These are phyloP conservation scores for Eugnorisma glareosa DNA, from an alignment of 2,888 invertebrate genomes.

Conservation along the genomic window DNA sequence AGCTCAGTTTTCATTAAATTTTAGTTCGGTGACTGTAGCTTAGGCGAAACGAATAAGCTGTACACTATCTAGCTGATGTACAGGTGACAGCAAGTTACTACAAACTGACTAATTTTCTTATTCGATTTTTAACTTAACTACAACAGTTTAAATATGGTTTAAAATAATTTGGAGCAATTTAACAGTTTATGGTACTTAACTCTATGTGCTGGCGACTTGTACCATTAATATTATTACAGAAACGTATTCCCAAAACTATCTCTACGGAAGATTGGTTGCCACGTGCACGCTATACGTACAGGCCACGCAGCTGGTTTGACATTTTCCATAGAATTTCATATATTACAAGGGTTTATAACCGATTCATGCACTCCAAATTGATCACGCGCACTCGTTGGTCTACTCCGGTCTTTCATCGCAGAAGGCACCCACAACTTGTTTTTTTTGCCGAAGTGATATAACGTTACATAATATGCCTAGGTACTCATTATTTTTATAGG, in stretches of 20 bases:
- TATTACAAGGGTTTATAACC: background rate
- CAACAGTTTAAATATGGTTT: too few relatives aligned
- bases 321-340: background rate
- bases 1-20: conserved; percentile 22
- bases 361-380: background rate
- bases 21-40: background rate
- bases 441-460: background rate
- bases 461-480: background rate
- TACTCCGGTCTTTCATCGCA: background rate
- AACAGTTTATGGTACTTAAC: too few relatives aligned
- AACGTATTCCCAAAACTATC: background rate
- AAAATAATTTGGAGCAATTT: too few relatives aligned
- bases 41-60: background rate
- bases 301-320: background rate
- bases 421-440: background rate
- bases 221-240: background rate
- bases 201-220: too few relatives aligned
- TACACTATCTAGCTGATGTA: too few relatives aligned
- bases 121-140: too few relatives aligned
- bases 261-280: background rate
- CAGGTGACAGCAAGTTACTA: too few relatives aligned
- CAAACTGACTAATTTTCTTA: too few relatives aligned
- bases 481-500: background rate
- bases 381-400: background rate
- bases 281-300: background rate